Percentiles rank a stretch among this genome's conserved stretches.
Evolutionary conservation across 2,113 vertebrate genomes (phyloP).

Genomic region (Symphodus melops): DNA sequence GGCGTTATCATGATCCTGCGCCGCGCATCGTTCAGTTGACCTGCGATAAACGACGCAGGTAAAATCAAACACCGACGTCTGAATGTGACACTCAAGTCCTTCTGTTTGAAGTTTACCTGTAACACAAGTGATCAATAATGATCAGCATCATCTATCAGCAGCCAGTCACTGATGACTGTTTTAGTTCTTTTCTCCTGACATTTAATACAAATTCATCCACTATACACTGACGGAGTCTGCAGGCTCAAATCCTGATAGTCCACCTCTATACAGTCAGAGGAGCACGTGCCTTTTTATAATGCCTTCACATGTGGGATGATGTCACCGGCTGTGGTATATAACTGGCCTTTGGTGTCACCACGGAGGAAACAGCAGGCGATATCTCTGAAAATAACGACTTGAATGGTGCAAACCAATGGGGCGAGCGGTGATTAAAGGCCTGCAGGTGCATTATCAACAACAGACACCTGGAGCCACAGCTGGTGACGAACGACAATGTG

Average conservation of each 20-base stretch:
- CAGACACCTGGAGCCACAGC: slow-evolving; percentile 58
- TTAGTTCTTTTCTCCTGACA: neutral
- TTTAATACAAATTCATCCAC: neutral
- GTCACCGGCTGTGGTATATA: neutral
- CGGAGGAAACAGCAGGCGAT: slow-evolving; percentile 6
- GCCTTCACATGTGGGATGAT: neutral
- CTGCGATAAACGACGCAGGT: too few species aligned
- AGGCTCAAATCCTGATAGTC: neutral
- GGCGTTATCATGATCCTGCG: too few species aligned
- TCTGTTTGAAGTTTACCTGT: too few species aligned
- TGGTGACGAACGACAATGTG: slow-evolving; percentile 34
- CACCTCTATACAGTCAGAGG: neutral
- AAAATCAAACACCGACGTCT: too few species aligned
- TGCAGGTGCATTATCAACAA: slow-evolving; percentile 62
- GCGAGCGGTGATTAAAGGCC: slow-evolving; percentile 61
- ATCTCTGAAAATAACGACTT: slow-evolving; percentile 34
- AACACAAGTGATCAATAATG: too few species aligned
- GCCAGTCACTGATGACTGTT: too few species aligned
- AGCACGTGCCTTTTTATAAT: neutral
- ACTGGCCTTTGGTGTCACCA: neutral
- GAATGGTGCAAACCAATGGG: slow-evolving; percentile 30
- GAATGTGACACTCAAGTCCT: too few species aligned
- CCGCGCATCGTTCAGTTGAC: too few species aligned
- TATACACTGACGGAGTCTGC: neutral
- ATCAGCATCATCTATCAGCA: too few species aligned